These are phyloP conservation scores for Oreortyx pictus DNA, from an alignment of 2,797 vertebrate genomes.

Conservation along the genomic window DNA sequence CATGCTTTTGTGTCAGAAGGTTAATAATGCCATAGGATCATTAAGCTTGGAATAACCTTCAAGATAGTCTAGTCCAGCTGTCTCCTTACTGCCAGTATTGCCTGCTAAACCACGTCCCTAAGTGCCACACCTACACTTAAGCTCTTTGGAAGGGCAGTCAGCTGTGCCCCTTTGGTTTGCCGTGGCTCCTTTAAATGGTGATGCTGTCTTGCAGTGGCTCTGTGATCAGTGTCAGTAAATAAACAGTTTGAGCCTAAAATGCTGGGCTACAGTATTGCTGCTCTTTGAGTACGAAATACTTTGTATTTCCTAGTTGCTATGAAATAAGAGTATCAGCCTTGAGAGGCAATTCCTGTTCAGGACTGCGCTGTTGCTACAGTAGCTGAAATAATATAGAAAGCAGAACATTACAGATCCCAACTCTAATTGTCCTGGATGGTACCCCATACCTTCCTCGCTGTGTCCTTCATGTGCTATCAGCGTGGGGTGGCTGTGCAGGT, in stretches of 20 bases:
- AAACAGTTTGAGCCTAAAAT: background rate
- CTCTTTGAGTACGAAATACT: background rate
- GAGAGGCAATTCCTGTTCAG: background rate
- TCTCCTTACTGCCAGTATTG: no score
- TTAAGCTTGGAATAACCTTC: no score
- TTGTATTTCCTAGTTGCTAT: background rate
- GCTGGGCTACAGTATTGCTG: no score
- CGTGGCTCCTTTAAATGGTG: background rate
- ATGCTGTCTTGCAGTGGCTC: background rate
- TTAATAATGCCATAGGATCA: background rate
- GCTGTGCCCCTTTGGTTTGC: no score
- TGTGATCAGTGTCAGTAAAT: fast-evolving
- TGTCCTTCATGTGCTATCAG: background rate
- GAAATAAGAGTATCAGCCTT: background rate
- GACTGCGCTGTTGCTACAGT: background rate
- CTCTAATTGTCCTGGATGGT: background rate
- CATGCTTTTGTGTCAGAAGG: background rate
- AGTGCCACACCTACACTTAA: no score
- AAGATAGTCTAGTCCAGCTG: no score
- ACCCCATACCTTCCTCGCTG: background rate
- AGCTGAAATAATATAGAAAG: background rate
- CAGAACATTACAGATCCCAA: background rate
- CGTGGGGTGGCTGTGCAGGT: background rate
- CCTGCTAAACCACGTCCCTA: no score
- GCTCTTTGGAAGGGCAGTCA: no score